Percentiles rank a stretch among this genome's conserved stretches.
Conservation (phyloP, 2,888 invertebrate species). For the Agrochola lychnidis region DNA sequence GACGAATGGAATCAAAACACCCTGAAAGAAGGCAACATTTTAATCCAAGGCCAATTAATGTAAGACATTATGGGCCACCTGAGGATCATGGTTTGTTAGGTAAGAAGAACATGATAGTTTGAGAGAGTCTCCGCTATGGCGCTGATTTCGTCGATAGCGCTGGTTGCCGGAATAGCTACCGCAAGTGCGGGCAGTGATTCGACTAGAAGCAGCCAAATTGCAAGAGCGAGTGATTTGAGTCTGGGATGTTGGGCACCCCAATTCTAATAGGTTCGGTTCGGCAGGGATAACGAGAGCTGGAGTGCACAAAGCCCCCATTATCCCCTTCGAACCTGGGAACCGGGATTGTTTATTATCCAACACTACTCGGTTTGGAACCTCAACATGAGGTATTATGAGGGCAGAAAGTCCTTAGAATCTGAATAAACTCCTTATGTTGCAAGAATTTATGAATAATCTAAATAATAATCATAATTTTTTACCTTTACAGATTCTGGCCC, state of each 20-base stretch:
- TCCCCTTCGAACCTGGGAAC: neutral
- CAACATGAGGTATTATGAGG: neutral
- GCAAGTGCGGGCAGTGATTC: neutral
- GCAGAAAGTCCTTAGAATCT: neutral
- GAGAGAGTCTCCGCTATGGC: neutral
- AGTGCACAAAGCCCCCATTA: neutral
- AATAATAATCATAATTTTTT: neutral
- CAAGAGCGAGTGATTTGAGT: neutral
- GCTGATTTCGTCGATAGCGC: neutral
- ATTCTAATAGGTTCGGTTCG: neutral
- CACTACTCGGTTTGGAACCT: neutral
- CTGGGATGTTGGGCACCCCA: too few species aligned
- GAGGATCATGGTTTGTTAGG: slow-evolving; percentile 44
- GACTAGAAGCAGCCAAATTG: neutral
- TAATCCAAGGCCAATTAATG: slow-evolving; percentile 14
- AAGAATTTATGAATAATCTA: too few species aligned
- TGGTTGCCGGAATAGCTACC: neutral
- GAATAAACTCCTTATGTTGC: neutral
- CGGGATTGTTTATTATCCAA: neutral
- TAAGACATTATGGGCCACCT: slow-evolving; percentile 8
- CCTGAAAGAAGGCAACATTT: slow-evolving; percentile 24
- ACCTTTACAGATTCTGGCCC: slow-evolving; percentile 45
- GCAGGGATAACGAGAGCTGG: neutral
- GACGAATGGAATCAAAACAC: slow-evolving; percentile 33
- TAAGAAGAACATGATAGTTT: slow-evolving; percentile 20